phyloP scores from a whole-genome alignment of 2,113 vertebrate genomes.

The Macaca nemestrina region DNA sequence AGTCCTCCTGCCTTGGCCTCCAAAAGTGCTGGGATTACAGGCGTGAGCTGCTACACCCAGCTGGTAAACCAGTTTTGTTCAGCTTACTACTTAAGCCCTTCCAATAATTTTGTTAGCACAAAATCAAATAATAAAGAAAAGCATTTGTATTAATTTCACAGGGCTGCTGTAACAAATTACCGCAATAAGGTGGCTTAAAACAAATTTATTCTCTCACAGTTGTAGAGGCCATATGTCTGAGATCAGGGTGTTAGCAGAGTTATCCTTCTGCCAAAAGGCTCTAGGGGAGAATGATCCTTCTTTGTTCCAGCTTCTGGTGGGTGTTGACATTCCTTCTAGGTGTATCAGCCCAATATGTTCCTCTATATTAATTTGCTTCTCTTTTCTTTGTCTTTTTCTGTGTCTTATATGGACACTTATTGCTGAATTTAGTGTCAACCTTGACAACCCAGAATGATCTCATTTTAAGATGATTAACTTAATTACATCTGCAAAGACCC shows the following conservation, averaged over 20 bases:
- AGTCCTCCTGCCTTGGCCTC: no score
- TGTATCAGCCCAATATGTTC: background rate
- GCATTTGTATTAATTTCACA: background rate
- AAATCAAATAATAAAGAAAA: background rate
- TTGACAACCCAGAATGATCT: background rate
- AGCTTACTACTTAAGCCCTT: background rate
- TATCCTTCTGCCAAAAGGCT: background rate
- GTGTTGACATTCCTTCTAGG: background rate
- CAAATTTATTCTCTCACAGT: background rate
- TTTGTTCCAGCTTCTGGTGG: background rate
- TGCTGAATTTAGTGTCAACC: background rate
- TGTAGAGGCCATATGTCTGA: background rate
- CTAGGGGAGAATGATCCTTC: background rate
- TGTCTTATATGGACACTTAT: background rate
- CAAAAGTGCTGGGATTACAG: no score
- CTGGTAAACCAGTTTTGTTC: background rate
- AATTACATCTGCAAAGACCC: background rate
- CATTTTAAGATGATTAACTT: background rate
- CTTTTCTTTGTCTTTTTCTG: background rate
- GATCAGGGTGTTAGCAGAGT: background rate
- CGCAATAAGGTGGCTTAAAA: background rate
- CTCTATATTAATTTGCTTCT: background rate
- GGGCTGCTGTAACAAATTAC: background rate
- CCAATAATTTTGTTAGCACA: background rate
- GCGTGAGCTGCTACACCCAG: no score